phyloP scores from a whole-genome alignment of 2,888 invertebrate genomes.

The Zonitis immaculata region DNA sequence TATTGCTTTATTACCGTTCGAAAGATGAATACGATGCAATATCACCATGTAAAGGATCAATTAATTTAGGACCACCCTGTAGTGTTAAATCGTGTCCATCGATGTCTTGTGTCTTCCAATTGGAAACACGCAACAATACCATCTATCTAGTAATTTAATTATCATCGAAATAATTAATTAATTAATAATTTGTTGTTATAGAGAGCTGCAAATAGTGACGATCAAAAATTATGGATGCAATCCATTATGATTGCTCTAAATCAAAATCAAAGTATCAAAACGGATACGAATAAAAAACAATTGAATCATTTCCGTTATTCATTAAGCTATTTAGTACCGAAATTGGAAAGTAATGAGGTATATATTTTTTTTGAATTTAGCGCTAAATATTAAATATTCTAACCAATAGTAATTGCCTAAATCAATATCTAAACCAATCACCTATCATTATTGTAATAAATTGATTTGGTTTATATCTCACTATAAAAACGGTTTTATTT shows the following conservation, averaged over 20 bases:
- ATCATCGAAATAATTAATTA: not conserved
- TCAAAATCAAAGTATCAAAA: slow-evolving; percentile 32
- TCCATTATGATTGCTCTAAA: slow-evolving; percentile 49
- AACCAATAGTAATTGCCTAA: not conserved
- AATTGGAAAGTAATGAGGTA: slow-evolving; percentile 9
- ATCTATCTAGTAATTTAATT: slow-evolving; percentile 46
- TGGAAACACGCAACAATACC: slow-evolving; percentile 48
- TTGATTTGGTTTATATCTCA: not conserved
- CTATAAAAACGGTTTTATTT: not conserved
- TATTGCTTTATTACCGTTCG: slow-evolving; percentile 53
- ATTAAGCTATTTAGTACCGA: slow-evolving; percentile 34
- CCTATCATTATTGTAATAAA: not conserved
- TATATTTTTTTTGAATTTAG: not conserved
- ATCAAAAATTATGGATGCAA: slow-evolving; percentile 53
- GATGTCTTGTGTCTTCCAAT: slow-evolving; percentile 44
- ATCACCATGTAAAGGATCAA: slow-evolving; percentile 52
- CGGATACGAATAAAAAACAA: slow-evolving; percentile 20
- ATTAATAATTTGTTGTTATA: slow-evolving; percentile 30
- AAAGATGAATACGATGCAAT: slow-evolving; percentile 52
- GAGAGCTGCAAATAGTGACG: slow-evolving; percentile 49
- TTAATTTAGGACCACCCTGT: slow-evolving; percentile 50
- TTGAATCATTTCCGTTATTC: slow-evolving; percentile 48
- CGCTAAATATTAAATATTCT: no score
- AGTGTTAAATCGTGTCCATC: slow-evolving; percentile 43
- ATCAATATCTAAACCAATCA: no score